Evolutionary conservation across 2,888 invertebrate genomes (phyloP).

Genomic region (Melieria crassipennis): DNA sequence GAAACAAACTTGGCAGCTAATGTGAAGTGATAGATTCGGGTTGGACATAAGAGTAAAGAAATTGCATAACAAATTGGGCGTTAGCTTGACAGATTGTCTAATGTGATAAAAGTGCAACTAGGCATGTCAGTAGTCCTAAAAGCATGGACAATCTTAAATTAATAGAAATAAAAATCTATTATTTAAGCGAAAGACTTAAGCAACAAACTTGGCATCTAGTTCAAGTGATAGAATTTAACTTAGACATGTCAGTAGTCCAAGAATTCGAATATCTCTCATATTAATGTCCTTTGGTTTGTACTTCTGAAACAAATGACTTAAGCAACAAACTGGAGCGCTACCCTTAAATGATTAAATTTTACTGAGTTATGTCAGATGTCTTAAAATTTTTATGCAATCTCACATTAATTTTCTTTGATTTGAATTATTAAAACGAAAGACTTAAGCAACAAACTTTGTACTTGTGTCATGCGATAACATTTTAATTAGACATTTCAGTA

Average conservation of each 20-base stretch:
- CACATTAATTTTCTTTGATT: neutral
- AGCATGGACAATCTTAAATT: neutral
- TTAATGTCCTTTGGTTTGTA: neutral
- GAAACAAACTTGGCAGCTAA: no score
- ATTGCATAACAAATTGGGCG: no score
- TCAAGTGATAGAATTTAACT: neutral
- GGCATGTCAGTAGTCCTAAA: neutral
- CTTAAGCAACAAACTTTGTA: conserved; percentile 13
- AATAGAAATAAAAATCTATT: neutral
- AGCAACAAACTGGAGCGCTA: neutral
- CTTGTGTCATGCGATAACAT: no score
- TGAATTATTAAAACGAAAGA: conserved; percentile 1
- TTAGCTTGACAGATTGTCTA: neutral
- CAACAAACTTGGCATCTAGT: conserved; percentile 1
- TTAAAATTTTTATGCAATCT: neutral
- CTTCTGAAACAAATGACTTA: neutral
- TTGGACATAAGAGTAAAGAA: no score
- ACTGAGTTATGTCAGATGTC: neutral
- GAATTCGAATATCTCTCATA: neutral
- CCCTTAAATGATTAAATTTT: neutral
- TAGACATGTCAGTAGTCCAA: neutral
- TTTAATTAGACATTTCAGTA: neutral
- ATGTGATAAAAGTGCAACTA: neutral
- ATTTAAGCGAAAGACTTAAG: conserved; percentile 15
- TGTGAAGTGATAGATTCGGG: no score